A percentile compares a stretch with the other conserved stretches of the same genome.
phyloP scores from a whole-genome alignment of 92 coral and sea anemone genomes.

The Diadumene lineata region DNA sequence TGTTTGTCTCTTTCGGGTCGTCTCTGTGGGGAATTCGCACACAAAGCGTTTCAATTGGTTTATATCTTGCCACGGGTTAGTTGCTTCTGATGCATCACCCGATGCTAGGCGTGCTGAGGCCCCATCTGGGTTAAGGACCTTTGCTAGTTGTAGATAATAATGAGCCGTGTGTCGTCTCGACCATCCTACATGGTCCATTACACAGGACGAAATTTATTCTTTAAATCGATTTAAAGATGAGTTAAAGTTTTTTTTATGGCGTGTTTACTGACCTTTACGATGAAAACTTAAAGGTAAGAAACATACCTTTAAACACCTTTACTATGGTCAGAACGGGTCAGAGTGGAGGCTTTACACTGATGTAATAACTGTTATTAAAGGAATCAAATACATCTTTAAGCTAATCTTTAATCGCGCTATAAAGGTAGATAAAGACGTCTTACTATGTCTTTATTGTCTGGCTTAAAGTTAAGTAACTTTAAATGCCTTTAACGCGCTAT shows the following conservation, averaged over 20 bases:
- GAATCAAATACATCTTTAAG: neutral
- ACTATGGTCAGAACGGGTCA: neutral
- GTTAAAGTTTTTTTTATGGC: slow-evolving; percentile 10
- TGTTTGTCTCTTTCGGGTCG: no score
- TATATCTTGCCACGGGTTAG: no score
- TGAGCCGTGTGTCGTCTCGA: no score
- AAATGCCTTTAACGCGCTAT: neutral
- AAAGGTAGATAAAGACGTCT: slow-evolving; percentile 1
- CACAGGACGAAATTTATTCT: slow-evolving; percentile 8
- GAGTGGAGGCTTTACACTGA: slow-evolving; percentile 15
- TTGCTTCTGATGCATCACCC: no score
- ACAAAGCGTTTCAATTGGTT: no score
- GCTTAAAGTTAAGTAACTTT: neutral
- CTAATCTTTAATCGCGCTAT: neutral
- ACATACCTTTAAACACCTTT: slow-evolving; percentile 22
- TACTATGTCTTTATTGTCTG: neutral
- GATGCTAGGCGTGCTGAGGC: no score
- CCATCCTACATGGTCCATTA: no score
- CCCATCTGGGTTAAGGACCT: no score
- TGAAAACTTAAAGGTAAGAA: slow-evolving; percentile 9
- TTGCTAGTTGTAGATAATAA: no score
- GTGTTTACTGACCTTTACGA: slow-evolving; percentile 12
- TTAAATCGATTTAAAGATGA: slow-evolving; percentile 7
- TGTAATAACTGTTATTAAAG: neutral
- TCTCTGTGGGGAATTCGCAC: no score